These are phyloP conservation scores for Monoplex corrugatus DNA, from an alignment of 2,888 invertebrate species.

Conservation along the genomic window DNA sequence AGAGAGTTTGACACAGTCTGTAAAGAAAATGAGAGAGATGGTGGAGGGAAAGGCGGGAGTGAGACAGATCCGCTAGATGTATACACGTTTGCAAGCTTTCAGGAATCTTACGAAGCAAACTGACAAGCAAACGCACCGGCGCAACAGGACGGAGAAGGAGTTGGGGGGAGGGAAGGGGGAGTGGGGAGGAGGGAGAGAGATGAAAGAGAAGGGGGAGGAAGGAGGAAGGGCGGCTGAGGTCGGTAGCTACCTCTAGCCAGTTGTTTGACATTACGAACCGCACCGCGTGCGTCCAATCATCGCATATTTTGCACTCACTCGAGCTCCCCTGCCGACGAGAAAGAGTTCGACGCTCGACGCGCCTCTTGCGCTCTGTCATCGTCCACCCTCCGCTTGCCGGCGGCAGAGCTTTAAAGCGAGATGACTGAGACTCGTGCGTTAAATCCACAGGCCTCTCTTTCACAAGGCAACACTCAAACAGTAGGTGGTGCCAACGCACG, in stretches of 20 bases:
- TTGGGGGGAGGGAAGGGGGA: neutral
- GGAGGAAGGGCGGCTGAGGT: neutral
- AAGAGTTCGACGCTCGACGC: neutral
- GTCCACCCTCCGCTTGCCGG: neutral
- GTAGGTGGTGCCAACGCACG: slow-evolving; percentile 40
- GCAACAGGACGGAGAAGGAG: neutral
- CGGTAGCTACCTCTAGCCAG: neutral
- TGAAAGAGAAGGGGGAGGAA: neutral
- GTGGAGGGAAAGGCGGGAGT: neutral
- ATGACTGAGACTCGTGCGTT: slow-evolving; percentile 2
- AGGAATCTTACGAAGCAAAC: neutral
- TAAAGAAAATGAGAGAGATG: neutral
- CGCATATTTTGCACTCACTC: neutral
- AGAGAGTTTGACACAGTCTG: neutral
- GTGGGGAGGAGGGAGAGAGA: neutral
- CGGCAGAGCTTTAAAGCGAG: neutral
- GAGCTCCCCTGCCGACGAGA: neutral
- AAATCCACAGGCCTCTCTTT: neutral
- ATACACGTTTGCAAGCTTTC: neutral
- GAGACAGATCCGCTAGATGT: neutral
- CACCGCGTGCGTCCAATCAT: slow-evolving; percentile 35
- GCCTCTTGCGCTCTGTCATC: neutral
- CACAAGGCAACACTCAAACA: neutral
- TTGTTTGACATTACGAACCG: slow-evolving; percentile 3
- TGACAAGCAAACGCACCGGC: neutral